Base-by-base conservation (phyloP, 2,888 invertebrate genomes). In the Lasioglossum leucozonium region DNA sequence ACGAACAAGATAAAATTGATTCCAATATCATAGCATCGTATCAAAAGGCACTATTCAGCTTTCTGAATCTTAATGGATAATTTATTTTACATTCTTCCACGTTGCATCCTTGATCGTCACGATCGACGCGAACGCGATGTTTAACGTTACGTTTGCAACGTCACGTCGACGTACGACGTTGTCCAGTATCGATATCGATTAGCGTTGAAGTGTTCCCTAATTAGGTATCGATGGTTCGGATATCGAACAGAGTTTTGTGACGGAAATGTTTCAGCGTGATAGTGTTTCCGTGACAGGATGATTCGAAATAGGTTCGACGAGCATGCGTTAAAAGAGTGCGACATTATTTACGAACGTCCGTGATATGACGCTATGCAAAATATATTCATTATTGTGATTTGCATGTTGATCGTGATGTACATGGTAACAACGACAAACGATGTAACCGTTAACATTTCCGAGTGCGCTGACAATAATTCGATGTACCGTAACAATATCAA, bases 291-390 rank as follows among this genome's bases (percentile, higher is more conserved):
- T 55, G 73, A 81, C 76, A 72, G 62, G 79, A 87, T 85, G 87
- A 72, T 76, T 44, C 77, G 78, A n/a, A 22, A 62, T 42, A 55
- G 72, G 22, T 42, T 75, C 67, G 67, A 67, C 30, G 79, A 73
- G 55, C 44, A 78, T 37, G 72, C 30, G 69, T 82, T 80, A 71
- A 74, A 65, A 78, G 73, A 76, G 51, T 81, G 85, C 67, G 51
- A 81, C 40, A 72, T 73, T 55, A 55, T 30, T n/a, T 75, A 84
- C 73, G 88, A 82, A 85, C 77, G 72, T 74, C 67, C 79, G 84
- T 88, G 85, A 89, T 90, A 90, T 90, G 90, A 90, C 84, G 90
- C 86, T 89, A 89, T 89, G 89, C 89, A 69, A 89, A 89, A 86
- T 79, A 87, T 82, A 77, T 82, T 84, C 74, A 44, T 79, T 77